These are phyloP conservation scores for Trichechus manatus DNA, from an alignment of 2,113 vertebrate species.

Conservation along the genomic window DNA sequence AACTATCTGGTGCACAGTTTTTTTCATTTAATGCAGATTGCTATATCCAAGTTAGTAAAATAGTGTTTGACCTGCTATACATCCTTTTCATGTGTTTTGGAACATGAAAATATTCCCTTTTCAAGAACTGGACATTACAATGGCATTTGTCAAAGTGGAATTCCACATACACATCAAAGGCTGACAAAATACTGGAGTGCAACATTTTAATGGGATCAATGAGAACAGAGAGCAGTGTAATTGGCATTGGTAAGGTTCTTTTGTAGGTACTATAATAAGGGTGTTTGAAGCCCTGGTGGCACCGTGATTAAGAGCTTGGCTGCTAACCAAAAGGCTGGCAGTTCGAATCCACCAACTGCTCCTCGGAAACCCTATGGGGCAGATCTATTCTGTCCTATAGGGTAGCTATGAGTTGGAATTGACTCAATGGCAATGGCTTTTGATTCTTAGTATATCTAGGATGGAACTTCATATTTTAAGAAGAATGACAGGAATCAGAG, in stretches of 20 bases:
- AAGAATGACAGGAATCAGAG: background rate
- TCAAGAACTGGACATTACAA: background rate
- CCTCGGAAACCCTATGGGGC: too few relatives aligned
- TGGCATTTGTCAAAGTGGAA: slow-evolving; percentile 35
- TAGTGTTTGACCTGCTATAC: background rate
- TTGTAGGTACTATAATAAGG: background rate
- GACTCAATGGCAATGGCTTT: too few relatives aligned
- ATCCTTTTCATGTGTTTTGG: background rate
- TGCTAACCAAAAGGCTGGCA: too few relatives aligned
- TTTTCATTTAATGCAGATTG: background rate
- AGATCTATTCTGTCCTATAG: too few relatives aligned
- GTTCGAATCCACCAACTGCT: too few relatives aligned
- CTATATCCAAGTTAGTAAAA: slow-evolving; percentile 14
- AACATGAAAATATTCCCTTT: background rate
- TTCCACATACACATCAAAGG: background rate
- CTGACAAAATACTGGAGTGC: background rate
- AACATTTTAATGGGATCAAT: background rate
- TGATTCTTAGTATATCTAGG: too few relatives aligned
- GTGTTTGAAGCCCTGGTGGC: too few relatives aligned
- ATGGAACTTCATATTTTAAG: background rate
- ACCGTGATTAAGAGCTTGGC: too few relatives aligned
- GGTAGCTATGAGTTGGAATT: too few relatives aligned
- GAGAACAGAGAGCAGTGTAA: background rate
- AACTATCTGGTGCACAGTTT: background rate
- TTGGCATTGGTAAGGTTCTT: background rate